phyloP scores from a whole-genome alignment of 1,140 invertebrate species.

The Lamellibrachia luymesi region DNA sequence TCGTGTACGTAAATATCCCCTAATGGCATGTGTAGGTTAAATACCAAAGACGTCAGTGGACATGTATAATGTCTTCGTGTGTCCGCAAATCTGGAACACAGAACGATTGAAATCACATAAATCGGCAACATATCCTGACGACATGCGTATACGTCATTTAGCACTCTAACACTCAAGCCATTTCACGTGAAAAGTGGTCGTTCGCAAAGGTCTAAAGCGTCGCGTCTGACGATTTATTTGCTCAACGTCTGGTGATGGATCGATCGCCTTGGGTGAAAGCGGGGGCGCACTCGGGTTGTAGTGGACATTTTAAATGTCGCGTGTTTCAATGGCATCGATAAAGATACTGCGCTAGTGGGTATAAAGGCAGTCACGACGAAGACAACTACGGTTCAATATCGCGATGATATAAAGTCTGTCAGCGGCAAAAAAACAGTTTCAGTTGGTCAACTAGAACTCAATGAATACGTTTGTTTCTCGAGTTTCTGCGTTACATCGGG shows the following conservation, averaged over 20 bases:
- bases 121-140: not conserved
- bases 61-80: not conserved
- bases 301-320: not conserved
- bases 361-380: not conserved
- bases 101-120: not conserved
- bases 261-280: not conserved
- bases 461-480: not conserved
- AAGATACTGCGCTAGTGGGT: not conserved
- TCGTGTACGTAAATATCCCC: not conserved
- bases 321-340: not conserved
- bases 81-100: not conserved
- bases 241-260: not conserved
- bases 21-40: not conserved
- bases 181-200: not conserved
- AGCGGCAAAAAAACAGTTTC: not conserved
- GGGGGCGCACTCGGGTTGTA: too few relatives aligned
- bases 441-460: not conserved
- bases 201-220: not conserved
- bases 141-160: not conserved
- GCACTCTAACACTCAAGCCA: not conserved
- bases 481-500: not conserved
- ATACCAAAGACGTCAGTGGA: not conserved
- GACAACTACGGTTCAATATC: not conserved
- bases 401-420: not conserved
- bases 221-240: not conserved